Conservation (phyloP, 1,140 invertebrate species). For the Pantala flavescens region DNA sequence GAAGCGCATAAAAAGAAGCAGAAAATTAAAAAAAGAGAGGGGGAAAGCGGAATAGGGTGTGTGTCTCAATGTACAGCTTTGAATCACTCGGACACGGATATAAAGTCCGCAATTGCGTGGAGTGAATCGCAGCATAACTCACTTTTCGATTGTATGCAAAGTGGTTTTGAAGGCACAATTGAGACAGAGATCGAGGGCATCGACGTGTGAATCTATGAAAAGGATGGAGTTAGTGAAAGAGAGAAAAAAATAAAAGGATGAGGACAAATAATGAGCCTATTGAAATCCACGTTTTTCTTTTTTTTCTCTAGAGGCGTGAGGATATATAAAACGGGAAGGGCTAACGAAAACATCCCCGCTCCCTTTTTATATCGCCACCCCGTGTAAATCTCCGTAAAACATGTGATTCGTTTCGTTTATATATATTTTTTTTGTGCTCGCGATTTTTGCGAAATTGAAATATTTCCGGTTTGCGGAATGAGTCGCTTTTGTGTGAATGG, state of each 20-base stretch:
- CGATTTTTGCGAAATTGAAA: no score
- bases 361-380: not conserved
- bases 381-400: not conserved
- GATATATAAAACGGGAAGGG: not conserved
- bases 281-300: not conserved
- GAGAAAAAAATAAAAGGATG: not conserved
- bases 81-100: not conserved
- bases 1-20: no score
- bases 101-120: not conserved
- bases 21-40: no score
- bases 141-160: slow-evolving; percentile 4
- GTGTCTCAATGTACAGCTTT: no score
- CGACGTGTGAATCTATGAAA: slow-evolving; percentile 1
- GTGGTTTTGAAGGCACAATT: not conserved
- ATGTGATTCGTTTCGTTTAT: no score
- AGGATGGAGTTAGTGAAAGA: not conserved
- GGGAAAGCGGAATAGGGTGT: no score
- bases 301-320: not conserved
- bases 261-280: slow-evolving; percentile 1
- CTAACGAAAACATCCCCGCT: not conserved
- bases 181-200: slow-evolving; percentile 3
- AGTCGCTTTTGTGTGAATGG: no score
- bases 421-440: no score
- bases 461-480: no score
- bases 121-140: not conserved